phyloP scores from a whole-genome alignment of 1,140 invertebrate genomes.

The Rhynchophorus ferrugineus region DNA sequence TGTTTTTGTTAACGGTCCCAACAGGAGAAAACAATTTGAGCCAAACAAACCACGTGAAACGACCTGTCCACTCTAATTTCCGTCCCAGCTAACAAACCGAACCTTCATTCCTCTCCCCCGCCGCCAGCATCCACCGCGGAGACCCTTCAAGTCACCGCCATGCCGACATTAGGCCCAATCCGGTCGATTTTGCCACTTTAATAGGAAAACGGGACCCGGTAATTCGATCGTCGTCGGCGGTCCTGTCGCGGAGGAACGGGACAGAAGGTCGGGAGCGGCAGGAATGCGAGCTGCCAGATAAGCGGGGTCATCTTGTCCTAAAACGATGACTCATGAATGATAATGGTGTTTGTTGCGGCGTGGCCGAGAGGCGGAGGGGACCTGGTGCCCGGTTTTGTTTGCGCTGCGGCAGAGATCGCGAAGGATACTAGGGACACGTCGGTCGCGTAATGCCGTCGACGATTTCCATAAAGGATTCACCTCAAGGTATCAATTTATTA shows the following conservation, averaged over 20 bases:
- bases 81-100: too few relatives aligned
- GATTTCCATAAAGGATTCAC: neutral
- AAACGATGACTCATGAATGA: slow-evolving; percentile 12
- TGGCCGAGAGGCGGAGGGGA: too few relatives aligned
- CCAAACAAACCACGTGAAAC: too few relatives aligned
- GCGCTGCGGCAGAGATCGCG: neutral
- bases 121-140: too few relatives aligned
- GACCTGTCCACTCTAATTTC: too few relatives aligned
- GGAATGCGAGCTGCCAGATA: slow-evolving; percentile 2
- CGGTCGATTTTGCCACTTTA: neutral
- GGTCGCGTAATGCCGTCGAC: neutral
- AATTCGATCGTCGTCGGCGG: neutral
- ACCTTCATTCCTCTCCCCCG: too few relatives aligned
- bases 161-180: too few relatives aligned
- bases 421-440: neutral
- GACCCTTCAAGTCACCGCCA: too few relatives aligned
- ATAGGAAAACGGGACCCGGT: neutral
- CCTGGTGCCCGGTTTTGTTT: too few relatives aligned
- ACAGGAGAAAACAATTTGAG: too few relatives aligned
- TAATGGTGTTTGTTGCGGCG: slow-evolving; percentile 5
- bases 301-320: slow-evolving; percentile 6
- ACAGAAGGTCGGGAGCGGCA: neutral
- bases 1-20: too few relatives aligned
- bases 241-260: neutral
- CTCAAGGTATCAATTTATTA: neutral